These are phyloP conservation scores for Toxotes chatareus DNA, from an alignment of 2,113 vertebrate species.

Conservation along the genomic window DNA sequence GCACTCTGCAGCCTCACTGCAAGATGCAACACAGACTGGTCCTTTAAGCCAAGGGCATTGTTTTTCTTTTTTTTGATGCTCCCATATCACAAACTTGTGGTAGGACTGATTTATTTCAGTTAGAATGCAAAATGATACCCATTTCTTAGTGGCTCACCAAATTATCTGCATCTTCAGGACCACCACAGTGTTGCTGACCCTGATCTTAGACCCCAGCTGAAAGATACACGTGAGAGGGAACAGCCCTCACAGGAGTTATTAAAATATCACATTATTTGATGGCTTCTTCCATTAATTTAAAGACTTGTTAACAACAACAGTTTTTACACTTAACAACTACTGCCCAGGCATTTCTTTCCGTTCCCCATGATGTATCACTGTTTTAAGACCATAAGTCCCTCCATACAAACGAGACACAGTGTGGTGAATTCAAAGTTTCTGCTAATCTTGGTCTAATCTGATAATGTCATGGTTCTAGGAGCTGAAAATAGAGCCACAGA, in stretches of 20 bases:
- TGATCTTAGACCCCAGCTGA: not conserved
- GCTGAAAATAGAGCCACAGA: not conserved
- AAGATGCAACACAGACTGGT: too few species aligned
- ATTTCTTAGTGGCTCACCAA: not conserved
- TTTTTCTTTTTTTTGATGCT: not conserved
- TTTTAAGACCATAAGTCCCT: not conserved
- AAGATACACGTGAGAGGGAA: conserved; percentile 10
- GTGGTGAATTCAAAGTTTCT: not conserved
- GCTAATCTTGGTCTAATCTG: not conserved
- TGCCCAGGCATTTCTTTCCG: not conserved
- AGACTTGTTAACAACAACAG: not conserved
- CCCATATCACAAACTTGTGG: not conserved
- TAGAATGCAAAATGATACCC: not conserved
- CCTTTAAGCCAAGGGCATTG: not conserved
- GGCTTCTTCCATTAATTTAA: conserved; percentile 11
- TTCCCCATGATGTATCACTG: not conserved
- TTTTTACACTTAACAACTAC: conserved; percentile 11
- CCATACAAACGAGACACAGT: not conserved
- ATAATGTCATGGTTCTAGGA: not conserved
- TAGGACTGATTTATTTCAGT: not conserved
- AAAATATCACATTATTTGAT: not conserved
- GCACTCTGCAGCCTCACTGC: too few species aligned
- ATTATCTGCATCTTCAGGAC: not conserved
- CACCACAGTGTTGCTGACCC: not conserved
- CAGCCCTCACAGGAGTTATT: not conserved